These are phyloP conservation scores for Lampris megalopsis DNA, from an alignment of 2,113 vertebrate genomes.

Conservation along the genomic window DNA sequence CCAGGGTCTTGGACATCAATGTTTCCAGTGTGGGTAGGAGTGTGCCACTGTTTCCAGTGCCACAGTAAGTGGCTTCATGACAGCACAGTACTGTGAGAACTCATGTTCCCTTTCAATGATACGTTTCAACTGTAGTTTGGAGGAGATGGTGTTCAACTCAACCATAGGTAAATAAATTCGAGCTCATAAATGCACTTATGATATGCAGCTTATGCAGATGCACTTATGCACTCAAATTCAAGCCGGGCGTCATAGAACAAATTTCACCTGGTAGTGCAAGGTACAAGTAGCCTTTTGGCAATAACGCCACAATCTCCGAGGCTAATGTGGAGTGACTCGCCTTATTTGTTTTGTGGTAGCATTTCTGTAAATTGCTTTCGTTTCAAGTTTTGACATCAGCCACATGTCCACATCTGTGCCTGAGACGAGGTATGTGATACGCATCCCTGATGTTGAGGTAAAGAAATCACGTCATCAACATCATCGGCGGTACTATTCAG, in stretches of 20 bases:
- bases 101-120: conserved; percentile 18
- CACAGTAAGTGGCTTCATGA: no score
- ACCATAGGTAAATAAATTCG: background rate
- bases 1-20: conserved; percentile 9
- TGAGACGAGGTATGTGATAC: conserved; percentile 26
- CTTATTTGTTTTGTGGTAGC: conserved; percentile 19
- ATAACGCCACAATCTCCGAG: background rate
- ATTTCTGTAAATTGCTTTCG: background rate
- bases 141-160: no score
- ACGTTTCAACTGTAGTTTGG: conserved; percentile 9
- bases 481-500: background rate
- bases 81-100: conserved; percentile 5
- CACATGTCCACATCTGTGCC: conserved; percentile 12
- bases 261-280: conserved; percentile 28
- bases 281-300: conserved; percentile 25
- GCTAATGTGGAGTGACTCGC: conserved; percentile 9
- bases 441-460: conserved; percentile 14
- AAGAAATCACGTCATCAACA: background rate
- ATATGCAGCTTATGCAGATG: conserved; percentile 6
- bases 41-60: no score
- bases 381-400: background rate
- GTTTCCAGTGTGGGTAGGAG: no score
- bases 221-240: conserved; percentile 10
- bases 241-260: conserved; percentile 23
- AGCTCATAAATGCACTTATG: background rate